These are phyloP conservation scores for Psilopogon haemacephalus DNA, from an alignment of 2,113 vertebrate genomes.

Conservation along the genomic window DNA sequence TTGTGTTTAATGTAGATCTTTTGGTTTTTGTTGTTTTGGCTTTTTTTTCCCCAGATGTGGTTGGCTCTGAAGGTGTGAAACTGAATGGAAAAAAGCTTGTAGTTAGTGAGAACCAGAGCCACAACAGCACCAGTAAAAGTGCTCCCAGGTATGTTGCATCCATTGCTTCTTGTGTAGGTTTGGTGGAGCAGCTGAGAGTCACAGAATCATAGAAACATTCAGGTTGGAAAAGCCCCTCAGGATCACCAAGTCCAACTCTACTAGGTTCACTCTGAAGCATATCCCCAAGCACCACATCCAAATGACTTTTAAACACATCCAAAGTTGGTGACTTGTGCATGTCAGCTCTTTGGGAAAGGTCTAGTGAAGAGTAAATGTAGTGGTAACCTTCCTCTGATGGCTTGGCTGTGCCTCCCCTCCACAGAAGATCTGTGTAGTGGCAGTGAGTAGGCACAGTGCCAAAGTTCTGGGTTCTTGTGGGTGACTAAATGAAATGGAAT, in stretches of 20 bases:
- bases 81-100: constrained; percentile 60
- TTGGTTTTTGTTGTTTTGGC: neutral
- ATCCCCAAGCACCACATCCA: too few species aligned
- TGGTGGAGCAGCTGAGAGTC: neutral
- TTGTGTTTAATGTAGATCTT: neutral
- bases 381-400: neutral
- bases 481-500: neutral
- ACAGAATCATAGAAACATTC: too few species aligned
- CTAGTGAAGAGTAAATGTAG: neutral
- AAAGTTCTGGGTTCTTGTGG: neutral
- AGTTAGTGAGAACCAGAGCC: neutral
- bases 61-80: constrained; percentile 19
- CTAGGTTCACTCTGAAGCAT: too few species aligned
- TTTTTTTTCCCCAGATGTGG: constrained; percentile 10
- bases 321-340: neutral
- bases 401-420: neutral
- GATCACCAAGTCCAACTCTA: too few species aligned
- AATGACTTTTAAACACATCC: too few species aligned
- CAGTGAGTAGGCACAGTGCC: neutral
- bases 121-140: neutral
- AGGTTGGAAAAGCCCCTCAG: too few species aligned
- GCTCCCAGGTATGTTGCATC: constrained; percentile 1
- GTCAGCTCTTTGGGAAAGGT: neutral
- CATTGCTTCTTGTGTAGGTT: neutral
- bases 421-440: too few species aligned